These are phyloP conservation scores for Peromyscus melanophrys DNA, from an alignment of 2,797 vertebrate species.

Conservation along the genomic window DNA sequence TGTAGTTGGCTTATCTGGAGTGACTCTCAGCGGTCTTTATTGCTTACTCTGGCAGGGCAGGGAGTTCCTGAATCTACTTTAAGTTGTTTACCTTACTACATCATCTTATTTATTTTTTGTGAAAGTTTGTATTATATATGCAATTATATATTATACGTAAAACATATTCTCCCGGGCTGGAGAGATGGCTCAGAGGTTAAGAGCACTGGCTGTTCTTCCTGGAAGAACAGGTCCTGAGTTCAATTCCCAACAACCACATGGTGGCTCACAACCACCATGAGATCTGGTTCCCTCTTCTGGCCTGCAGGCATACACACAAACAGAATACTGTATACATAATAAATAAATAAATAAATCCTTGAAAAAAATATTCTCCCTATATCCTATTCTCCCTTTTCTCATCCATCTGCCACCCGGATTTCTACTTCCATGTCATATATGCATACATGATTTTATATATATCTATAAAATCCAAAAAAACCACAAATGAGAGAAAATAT, in stretches of 20 bases:
- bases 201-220: too few species aligned
- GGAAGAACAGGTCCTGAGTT: too few species aligned
- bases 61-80: neutral
- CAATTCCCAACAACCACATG: too few species aligned
- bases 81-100: neutral
- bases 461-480: neutral
- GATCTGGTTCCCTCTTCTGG: too few species aligned
- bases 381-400: neutral
- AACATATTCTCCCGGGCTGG: too few species aligned
- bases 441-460: neutral
- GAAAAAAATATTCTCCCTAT: too few species aligned
- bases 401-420: neutral
- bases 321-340: too few species aligned
- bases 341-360: too few species aligned
- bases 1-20: neutral
- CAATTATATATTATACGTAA: neutral
- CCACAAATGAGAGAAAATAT: neutral
- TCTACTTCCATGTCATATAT: neutral
- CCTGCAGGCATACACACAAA: too few species aligned
- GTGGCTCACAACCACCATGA: too few species aligned
- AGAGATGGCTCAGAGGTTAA: too few species aligned
- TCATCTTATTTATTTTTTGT: constrained; percentile 18
- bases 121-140: neutral
- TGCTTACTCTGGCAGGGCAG: neutral
- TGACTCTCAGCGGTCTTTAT: neutral